phyloP scores from a whole-genome alignment of 2,113 vertebrate species.

The Gnathonemus echidnorhynchus region DNA sequence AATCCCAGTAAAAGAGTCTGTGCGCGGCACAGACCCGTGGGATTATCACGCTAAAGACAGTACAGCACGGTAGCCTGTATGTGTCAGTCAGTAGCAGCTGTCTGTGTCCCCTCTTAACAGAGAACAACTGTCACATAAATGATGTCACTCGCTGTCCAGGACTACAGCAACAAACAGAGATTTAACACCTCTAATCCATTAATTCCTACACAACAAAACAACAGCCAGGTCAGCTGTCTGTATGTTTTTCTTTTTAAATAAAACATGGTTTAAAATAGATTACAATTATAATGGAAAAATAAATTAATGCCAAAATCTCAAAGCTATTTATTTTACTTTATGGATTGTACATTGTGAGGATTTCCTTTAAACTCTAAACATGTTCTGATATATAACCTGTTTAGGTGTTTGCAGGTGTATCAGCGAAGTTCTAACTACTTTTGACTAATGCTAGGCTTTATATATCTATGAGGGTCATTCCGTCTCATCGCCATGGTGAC shows the following conservation, averaged over 20 bases:
- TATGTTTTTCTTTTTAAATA: background rate
- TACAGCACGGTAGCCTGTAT: background rate
- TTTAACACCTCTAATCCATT: background rate
- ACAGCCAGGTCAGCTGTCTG: background rate
- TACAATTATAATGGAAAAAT: background rate
- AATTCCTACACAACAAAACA: background rate
- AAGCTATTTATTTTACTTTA: constrained; percentile 32
- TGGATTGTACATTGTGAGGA: constrained; percentile 79
- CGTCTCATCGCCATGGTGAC: background rate
- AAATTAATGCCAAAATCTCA: background rate
- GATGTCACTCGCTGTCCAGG: background rate
- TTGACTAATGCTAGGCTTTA: background rate
- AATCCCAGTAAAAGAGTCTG: background rate
- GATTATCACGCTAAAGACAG: background rate
- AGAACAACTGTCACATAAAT: background rate
- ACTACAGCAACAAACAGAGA: background rate
- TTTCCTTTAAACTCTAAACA: constrained; percentile 80
- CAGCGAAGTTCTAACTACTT: background rate
- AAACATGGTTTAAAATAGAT: background rate
- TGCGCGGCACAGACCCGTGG: background rate
- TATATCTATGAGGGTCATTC: background rate
- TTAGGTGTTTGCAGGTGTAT: constrained; percentile 24
- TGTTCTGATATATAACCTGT: constrained; percentile 75
- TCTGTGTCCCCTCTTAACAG: background rate
- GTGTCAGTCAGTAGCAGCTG: background rate